Base-by-base conservation (phyloP, 2,888 invertebrate species). In the Uropetala carovei region DNA sequence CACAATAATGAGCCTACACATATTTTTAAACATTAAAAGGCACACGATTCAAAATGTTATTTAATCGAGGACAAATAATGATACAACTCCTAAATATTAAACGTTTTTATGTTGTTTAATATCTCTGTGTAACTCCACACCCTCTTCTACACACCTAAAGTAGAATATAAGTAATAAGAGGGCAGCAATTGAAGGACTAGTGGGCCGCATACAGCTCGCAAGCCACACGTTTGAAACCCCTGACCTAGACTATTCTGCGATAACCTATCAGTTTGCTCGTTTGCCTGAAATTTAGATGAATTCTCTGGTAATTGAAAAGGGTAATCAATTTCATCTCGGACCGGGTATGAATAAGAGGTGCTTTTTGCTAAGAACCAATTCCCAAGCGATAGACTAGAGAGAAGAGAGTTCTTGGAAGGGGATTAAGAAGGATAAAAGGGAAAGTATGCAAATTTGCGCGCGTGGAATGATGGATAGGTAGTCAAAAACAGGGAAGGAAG, bases 191-290 rank as follows among this genome's bases (percentile, higher is more conserved):
- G 43, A 43, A 43, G 43, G 43, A 43, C 43, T 3, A 5, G 5
- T 5, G 43, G 43, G 43, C 43, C 43, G 5, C 43, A 43, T 43
- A 5, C 43, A 43, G 5, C 43, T 93, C 93, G 82, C 57, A 57
- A 83, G 82, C 22, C 43, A 22, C 22, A 57, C 22, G 75, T 27
- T 68, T 22, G n/a, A 43, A 5, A 8, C 22, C 10, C 75, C 75
- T 22, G 27, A 75, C 75, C 75, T 27, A 75, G 75, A 75, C 27
- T 75, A 75, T 75, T 75, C 27, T 27, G n/a, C n/a, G 27, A 75
- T 75, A 75, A 75, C 27, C 75, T 27, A 27, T 75, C 27, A 75
- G 43, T 22, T 75, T 75, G 27, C 22, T 75, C 22, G 43, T 75
- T 75, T 27, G 22, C 27, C 75, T 8, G 22, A 75, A 5, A 16